phyloP scores from a whole-genome alignment of 2,888 invertebrate species.

The Zaprionus lineosus region DNA sequence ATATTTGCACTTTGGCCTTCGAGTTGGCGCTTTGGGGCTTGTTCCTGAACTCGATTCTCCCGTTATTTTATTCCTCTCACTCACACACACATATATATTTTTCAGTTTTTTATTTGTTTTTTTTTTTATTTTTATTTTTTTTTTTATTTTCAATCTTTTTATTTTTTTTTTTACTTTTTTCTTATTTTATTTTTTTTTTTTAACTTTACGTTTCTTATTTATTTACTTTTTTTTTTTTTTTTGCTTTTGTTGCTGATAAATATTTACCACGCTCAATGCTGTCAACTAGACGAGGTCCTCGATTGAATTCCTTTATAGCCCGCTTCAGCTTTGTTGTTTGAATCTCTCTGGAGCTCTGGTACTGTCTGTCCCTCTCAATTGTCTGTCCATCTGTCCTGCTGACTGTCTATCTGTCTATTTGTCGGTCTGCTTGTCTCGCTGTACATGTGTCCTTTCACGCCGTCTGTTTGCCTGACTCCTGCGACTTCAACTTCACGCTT shows the following conservation, averaged over 20 bases:
- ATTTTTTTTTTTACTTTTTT: not conserved
- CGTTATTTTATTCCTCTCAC: constrained; percentile 5
- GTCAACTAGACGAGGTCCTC: constrained; percentile 69
- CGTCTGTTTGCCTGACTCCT: constrained; percentile 41
- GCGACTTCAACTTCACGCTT: constrained; percentile 67
- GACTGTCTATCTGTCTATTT: constrained; percentile 8
- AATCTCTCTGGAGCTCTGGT: too few relatives aligned
- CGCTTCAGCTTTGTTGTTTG: constrained; percentile 32
- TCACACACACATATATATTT: too few relatives aligned
- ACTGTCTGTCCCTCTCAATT: constrained; percentile 25
- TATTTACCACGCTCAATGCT: constrained; percentile 63
- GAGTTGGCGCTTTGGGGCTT: constrained; percentile 38
- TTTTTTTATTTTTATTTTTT: constrained; percentile 8
- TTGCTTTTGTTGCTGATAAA: constrained; percentile 37
- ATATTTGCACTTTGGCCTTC: constrained; percentile 50
- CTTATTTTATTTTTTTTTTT: constrained; percentile 7
- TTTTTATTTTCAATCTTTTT: not conserved
- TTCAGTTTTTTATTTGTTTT: not conserved
- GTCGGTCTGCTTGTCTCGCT: not conserved
- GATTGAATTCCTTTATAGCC: constrained; percentile 73
- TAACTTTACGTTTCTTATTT: not conserved
- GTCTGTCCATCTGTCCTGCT: constrained; percentile 11
- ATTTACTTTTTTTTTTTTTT: constrained; percentile 1
- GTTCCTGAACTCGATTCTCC: constrained; percentile 28
- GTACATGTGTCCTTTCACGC: not conserved